Evolutionary conservation across 2,888 invertebrate species (phyloP).

Genomic region (Caenorhabditis afra): DNA sequence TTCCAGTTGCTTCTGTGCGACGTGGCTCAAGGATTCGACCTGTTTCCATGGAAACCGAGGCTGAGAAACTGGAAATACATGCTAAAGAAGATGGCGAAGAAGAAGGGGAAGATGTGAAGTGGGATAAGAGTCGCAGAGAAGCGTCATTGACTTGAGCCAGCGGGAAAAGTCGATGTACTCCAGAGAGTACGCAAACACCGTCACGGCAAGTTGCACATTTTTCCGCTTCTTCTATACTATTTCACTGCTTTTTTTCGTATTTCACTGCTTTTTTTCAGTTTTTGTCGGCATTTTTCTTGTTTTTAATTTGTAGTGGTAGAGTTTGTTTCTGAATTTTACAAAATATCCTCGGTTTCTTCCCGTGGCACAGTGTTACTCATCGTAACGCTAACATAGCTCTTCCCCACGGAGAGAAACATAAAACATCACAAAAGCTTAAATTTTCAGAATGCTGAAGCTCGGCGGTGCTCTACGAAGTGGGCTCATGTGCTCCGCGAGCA

Average conservation of each 20-base stretch:
- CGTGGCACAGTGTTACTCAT: too few species aligned
- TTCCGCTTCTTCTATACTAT: background rate
- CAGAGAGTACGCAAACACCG: slow-evolving; percentile 25
- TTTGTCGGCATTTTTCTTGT: background rate
- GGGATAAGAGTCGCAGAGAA: slow-evolving; percentile 4
- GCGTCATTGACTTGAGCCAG: background rate
- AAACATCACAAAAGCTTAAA: too few species aligned
- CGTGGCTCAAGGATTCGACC: background rate
- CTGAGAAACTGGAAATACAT: background rate
- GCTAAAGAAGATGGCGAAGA: background rate
- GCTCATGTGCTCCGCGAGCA: slow-evolving; percentile 11
- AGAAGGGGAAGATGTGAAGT: background rate
- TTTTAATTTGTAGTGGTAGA: background rate
- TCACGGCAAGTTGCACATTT: slow-evolving; percentile 41
- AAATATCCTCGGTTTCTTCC: too few species aligned
- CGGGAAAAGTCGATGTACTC: slow-evolving; percentile 6
- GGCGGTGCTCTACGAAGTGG: slow-evolving; percentile 19
- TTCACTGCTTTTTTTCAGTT: slow-evolving; percentile 2
- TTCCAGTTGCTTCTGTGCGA: background rate
- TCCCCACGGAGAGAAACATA: too few species aligned
- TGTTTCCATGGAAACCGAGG: slow-evolving; percentile 12
- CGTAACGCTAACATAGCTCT: too few species aligned
- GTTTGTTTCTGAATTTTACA: background rate
- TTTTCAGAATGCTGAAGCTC: slow-evolving; percentile 46
- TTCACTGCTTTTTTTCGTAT: background rate